Conservation (phyloP, 2,113 vertebrate genomes). For the Microtus montanus region DNA sequence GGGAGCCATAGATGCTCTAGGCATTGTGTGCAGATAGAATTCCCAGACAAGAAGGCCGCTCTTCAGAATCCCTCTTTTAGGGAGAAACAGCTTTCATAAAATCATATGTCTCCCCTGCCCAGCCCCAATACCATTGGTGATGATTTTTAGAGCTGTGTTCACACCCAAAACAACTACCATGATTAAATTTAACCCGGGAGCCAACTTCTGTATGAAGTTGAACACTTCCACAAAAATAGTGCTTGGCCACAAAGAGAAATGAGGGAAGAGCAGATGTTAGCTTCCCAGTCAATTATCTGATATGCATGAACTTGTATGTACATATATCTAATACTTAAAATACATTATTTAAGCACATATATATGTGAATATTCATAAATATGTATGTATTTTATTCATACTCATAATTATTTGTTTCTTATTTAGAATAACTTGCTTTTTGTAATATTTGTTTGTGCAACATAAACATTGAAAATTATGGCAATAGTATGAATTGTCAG, state of each 20-base stretch:
- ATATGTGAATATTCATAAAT: not conserved
- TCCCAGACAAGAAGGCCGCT: constrained; percentile 23
- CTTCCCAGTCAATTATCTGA: not conserved
- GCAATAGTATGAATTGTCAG: not conserved
- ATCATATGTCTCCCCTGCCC: not conserved
- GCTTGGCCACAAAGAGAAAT: not conserved
- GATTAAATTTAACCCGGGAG: not conserved
- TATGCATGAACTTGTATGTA: not conserved
- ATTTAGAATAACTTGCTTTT: constrained; percentile 35
- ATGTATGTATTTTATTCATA: not conserved
- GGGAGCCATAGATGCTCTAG: not conserved
- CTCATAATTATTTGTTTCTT: not conserved
- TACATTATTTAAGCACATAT: not conserved
- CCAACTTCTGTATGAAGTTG: not conserved
- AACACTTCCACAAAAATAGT: not conserved
- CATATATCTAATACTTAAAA: not conserved
- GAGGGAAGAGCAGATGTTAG: not conserved
- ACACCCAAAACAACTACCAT: not conserved
- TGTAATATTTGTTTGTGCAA: not conserved
- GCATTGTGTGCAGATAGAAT: not conserved
- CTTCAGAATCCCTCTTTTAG: not conserved
- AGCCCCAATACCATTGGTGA: not conserved
- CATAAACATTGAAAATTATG: not conserved
- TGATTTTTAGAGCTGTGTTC: not conserved
- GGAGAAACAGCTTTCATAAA: constrained; percentile 26